Percentiles rank a stretch among this genome's conserved stretches.
phyloP scores from a whole-genome alignment of 2,888 invertebrate species.

The Drosophila barbarae region DNA sequence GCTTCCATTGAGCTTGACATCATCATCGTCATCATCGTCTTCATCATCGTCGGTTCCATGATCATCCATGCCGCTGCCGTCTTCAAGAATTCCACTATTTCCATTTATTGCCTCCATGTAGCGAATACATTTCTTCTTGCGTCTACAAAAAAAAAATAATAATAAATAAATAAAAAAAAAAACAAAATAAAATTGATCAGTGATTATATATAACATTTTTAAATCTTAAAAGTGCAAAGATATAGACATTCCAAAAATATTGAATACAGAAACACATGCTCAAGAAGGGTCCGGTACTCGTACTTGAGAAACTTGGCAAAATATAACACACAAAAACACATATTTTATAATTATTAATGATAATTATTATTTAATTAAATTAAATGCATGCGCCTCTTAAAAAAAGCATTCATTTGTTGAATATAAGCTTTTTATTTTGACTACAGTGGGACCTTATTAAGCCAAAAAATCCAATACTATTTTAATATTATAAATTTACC shows the following conservation, averaged over 20 bases:
- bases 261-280: conserved; percentile 5
- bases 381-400: neutral
- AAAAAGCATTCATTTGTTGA: neutral
- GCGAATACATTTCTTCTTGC: conserved; percentile 98
- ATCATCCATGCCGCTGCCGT: conserved; percentile 83
- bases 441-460: neutral
- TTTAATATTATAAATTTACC: neutral
- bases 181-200: conserved; percentile 1
- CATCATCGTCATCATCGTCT: conserved; percentile 75
- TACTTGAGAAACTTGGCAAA: neutral
- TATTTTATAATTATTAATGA: neutral
- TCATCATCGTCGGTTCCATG: conserved; percentile 65
- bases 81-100: conserved; percentile 67
- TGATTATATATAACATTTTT: neutral
- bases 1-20: conserved; percentile 88
- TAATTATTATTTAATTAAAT: neutral
- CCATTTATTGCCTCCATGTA: conserved; percentile 91
- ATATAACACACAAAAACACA: conserved; percentile 5
- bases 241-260: conserved; percentile 10
- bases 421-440: neutral
- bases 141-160: conserved; percentile 81
- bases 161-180: conserved; percentile 1
- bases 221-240: conserved; percentile 11
- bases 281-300: neutral
- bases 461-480: neutral